These are phyloP conservation scores for Pygoscelis adeliae DNA, from an alignment of 2,113 vertebrate species.

Conservation along the genomic window DNA sequence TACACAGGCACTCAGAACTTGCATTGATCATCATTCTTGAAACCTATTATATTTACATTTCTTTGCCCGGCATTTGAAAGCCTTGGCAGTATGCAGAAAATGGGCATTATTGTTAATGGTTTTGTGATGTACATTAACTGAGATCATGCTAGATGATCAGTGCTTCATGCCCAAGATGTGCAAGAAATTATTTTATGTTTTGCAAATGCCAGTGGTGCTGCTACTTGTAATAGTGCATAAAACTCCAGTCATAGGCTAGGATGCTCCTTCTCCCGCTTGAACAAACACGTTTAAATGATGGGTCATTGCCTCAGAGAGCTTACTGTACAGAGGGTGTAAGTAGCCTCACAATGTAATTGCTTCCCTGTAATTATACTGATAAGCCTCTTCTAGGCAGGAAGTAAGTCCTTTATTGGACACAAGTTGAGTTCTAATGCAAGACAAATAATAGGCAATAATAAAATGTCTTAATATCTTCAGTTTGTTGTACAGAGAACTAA, in stretches of 20 bases:
- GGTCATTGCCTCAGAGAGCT: background rate
- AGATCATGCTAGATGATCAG: background rate
- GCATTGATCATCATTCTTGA: background rate
- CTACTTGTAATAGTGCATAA: background rate
- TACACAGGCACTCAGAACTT: background rate
- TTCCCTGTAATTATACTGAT: background rate
- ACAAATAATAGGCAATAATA: background rate
- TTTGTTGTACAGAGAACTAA: background rate
- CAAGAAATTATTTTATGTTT: background rate
- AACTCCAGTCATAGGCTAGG: background rate
- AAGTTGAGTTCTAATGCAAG: background rate
- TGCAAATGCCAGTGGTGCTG: background rate
- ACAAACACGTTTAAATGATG: background rate
- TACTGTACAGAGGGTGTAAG: background rate
- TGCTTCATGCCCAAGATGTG: background rate
- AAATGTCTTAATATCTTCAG: background rate
- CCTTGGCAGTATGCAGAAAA: background rate
- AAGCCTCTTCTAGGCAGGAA: background rate
- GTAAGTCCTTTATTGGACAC: background rate
- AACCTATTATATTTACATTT: background rate
- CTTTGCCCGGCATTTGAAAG: background rate
- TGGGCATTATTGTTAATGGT: background rate
- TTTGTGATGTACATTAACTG: background rate
- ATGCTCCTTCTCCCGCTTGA: background rate
- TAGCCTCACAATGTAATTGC: background rate